phyloP scores from a whole-genome alignment of 1,140 invertebrate genomes.

The Brachionus asplanchnoidis region DNA sequence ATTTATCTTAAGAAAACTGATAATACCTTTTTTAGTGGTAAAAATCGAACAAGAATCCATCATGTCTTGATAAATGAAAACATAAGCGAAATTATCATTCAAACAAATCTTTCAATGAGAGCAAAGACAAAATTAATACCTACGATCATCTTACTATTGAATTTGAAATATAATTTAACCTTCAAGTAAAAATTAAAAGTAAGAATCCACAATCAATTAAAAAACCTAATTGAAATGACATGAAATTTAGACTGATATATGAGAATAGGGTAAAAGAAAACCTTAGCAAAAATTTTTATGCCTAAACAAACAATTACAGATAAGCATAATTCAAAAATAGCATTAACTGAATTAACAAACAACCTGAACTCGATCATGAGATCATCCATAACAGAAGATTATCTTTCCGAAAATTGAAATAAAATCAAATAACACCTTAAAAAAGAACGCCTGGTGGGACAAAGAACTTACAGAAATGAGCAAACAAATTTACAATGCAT shows the following conservation, averaged over 20 bases:
- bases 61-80: not conserved
- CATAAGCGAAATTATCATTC: not conserved
- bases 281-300: no score
- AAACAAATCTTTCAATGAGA: not conserved
- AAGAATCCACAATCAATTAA: not conserved
- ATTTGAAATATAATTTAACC: not conserved
- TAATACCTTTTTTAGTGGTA: not conserved
- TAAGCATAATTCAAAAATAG: no score
- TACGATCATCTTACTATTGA: not conserved
- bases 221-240: not conserved
- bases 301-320: no score
- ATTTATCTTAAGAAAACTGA: not conserved
- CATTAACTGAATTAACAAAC: no score
- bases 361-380: no score
- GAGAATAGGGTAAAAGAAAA: no score
- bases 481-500: no score
- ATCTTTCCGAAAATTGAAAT: no score
- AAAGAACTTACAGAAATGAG: no score
- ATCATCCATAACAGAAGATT: no score
- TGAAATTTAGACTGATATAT: not conserved
- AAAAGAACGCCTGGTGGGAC: no score
- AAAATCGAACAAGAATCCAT: not conserved
- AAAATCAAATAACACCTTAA: no score
- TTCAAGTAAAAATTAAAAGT: not conserved
- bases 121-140: not conserved